phyloP scores from a whole-genome alignment of 1,140 invertebrate genomes.

The Formica selysi region DNA sequence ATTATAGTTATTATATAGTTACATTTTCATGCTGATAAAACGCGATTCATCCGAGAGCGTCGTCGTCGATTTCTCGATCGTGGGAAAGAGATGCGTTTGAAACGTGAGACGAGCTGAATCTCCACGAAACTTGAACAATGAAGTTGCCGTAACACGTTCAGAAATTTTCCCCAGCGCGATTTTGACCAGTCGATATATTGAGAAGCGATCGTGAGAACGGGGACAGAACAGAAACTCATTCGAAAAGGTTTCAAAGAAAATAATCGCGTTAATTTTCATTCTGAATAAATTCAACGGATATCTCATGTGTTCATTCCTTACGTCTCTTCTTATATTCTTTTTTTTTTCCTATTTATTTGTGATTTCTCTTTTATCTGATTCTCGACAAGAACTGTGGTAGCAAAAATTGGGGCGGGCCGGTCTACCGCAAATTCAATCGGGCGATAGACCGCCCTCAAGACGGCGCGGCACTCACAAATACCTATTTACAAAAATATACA shows the following conservation, averaged over 20 bases:
- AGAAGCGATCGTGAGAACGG: slow-evolving; percentile 41
- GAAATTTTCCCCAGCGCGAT: neutral
- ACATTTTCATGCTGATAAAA: neutral
- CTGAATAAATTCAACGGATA: slow-evolving; percentile 60
- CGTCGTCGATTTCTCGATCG: neutral
- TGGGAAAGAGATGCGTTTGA: slow-evolving; percentile 44
- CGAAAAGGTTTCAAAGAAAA: slow-evolving; percentile 31
- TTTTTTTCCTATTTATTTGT: slow-evolving; percentile 43
- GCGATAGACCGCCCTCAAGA: slow-evolving; percentile 79
- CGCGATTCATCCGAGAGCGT: neutral
- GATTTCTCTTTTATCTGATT: slow-evolving; percentile 69
- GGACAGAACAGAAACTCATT: slow-evolving; percentile 2
- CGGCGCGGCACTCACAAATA: slow-evolving; percentile 84
- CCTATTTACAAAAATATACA: slow-evolving; percentile 87
- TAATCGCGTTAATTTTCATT: slow-evolving; percentile 26
- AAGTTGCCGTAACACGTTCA: slow-evolving; percentile 14
- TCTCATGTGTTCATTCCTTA: slow-evolving; percentile 14
- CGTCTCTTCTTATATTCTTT: slow-evolving; percentile 48
- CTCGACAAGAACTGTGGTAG: slow-evolving; percentile 82
- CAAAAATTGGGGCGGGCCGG: slow-evolving; percentile 82
- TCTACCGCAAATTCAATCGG: slow-evolving; percentile 66
- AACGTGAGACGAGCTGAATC: slow-evolving; percentile 19
- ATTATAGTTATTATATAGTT: no score
- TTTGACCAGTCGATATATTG: neutral
- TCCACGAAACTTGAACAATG: slow-evolving; percentile 13